These are phyloP conservation scores for Eurystomus glaucurus DNA, from an alignment of 2,797 vertebrate genomes.

Conservation along the genomic window DNA sequence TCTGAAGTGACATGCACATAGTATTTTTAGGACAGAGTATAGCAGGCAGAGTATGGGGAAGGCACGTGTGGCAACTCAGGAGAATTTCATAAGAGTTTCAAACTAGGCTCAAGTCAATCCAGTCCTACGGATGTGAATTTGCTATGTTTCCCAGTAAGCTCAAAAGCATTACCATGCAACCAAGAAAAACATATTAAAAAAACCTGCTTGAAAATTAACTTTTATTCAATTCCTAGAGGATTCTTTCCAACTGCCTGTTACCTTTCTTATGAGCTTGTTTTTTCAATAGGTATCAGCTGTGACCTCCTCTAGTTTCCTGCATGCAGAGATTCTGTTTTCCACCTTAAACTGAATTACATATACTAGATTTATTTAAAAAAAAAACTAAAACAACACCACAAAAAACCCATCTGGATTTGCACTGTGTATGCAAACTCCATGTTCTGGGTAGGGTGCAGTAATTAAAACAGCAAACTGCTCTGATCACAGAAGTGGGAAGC, in stretches of 20 bases:
- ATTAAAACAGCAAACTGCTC: not conserved
- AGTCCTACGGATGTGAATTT: not conserved
- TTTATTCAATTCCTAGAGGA: not conserved
- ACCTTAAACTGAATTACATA: not conserved
- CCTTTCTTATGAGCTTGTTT: not conserved
- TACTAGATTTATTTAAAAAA: not conserved
- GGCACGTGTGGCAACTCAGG: not conserved
- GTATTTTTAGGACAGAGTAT: not conserved
- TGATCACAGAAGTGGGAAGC: not conserved
- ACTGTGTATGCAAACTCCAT: not conserved
- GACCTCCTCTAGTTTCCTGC: not conserved
- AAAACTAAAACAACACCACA: not conserved
- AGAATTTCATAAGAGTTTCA: not conserved
- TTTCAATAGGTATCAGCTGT: not conserved
- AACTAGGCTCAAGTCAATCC: not conserved
- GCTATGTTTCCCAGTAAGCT: not conserved
- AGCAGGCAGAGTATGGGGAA: not conserved
- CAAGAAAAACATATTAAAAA: not conserved
- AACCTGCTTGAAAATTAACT: conserved; percentile 7
- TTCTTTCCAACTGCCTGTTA: not conserved
- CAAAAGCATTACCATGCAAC: not conserved
- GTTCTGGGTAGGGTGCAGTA: not conserved
- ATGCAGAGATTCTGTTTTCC: not conserved
- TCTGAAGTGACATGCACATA: not conserved
- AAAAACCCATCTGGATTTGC: not conserved